Evolutionary conservation across 2,113 vertebrate species (phyloP).

Genomic region (Columbina picui): DNA sequence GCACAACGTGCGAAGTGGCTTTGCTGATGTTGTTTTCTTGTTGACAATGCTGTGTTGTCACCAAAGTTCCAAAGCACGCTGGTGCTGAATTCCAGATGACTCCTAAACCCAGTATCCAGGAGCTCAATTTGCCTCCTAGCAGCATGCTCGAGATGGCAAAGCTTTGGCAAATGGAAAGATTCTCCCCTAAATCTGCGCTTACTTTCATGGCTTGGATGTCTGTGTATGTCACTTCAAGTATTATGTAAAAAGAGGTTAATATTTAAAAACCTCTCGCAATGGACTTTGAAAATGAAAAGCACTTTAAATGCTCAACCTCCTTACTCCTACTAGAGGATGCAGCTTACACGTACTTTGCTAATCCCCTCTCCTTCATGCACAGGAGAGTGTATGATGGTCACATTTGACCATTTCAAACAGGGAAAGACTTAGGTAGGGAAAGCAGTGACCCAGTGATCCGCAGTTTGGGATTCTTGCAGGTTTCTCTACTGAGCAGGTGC

Average conservation of each 20-base stretch:
- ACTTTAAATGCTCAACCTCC: background rate
- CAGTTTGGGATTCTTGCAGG: background rate
- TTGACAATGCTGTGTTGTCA: accelerated
- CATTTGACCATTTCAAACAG: background rate
- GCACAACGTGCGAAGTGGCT: accelerated
- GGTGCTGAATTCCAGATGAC: background rate
- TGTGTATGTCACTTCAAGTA: accelerated
- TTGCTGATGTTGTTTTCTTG: background rate
- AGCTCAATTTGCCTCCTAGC: accelerated
- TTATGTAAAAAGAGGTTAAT: background rate
- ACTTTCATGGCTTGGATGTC: background rate
- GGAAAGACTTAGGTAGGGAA: background rate
- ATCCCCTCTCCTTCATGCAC: background rate
- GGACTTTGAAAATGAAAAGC: background rate
- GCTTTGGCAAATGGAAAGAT: accelerated
- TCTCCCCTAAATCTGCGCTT: background rate
- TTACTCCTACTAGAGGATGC: background rate
- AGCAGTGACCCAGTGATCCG: background rate
- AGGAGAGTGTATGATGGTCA: accelerated
- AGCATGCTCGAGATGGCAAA: accelerated
- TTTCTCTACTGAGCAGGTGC: accelerated
- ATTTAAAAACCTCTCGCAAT: background rate
- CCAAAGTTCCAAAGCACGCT: accelerated
- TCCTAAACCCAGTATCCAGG: accelerated
- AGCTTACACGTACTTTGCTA: background rate